Evolutionary conservation across 2,888 invertebrate species (phyloP), one percentile per base, ranked within the genome.

Genomic region (Mesoligia furuncula): DNA sequence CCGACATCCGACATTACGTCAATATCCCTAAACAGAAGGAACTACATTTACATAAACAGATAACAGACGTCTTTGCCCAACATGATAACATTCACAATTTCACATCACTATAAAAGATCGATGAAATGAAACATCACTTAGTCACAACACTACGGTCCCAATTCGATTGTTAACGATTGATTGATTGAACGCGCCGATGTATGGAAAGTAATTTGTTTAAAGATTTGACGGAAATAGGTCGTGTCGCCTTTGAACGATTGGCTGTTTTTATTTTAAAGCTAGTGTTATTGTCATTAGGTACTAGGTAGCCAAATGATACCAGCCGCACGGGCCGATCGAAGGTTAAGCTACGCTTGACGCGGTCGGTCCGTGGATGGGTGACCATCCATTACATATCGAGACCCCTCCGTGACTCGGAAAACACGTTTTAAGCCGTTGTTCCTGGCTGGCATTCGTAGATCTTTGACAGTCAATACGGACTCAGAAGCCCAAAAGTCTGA

Each of bases 41-140:
- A 27, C 31, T 62, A 84, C 39, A 54, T 73, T 75, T 39, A 69
- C 48, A 76, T 27, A 73, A 72, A 73, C 70, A 73, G 61, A 74
- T 77, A 76, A 70, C 59, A 64, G 13, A 17, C 27, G 51, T 69
- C 62, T 71, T 68, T 45, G 45, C 31, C 27, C 64, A 61, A 48
- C 76, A 68, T 66, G 81, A 79, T 77, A 85, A 79, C 68, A 87
- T 85, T 67, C 54, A n/a, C n/a, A n/a, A n/a, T n/a, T n/a, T n/a
- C n/a, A 74, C 81, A 81, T 69, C 75, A 73, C n/a, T 64, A 61
- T 65, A 66, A 71, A 67, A 69, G 69, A 75, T 82, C 39, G 73
- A 64, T 64, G 39, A 54, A 74, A 81, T 62, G 64, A 64, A 64
- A 85, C 76, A 70, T 76, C 59, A 45, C 17, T 78, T 67, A 62